Conservation (phyloP, 2,113 vertebrate genomes). For the Gobio gobio region DNA sequence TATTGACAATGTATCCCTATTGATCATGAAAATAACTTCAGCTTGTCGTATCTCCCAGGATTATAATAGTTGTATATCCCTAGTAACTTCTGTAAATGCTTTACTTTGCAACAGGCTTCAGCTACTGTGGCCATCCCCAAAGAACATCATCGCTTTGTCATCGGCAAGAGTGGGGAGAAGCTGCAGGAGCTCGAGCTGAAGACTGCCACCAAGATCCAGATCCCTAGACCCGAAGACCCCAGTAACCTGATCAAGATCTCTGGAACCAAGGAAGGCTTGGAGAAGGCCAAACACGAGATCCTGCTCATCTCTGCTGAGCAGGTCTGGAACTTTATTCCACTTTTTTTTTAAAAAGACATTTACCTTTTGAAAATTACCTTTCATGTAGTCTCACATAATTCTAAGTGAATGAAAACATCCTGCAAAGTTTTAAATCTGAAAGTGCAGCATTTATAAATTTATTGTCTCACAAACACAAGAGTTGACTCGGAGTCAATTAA, state of each 20-base stretch:
- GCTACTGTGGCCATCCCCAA: constrained; percentile 96
- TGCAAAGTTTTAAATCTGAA: too few species aligned
- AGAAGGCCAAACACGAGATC: constrained; percentile 98
- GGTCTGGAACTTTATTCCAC: constrained; percentile 70
- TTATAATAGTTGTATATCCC: neutral
- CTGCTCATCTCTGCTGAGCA: constrained; percentile 97
- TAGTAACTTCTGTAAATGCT: neutral
- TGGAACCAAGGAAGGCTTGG: constrained; percentile 97
- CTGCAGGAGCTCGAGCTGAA: constrained; percentile 98
- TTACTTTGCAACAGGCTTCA: constrained; percentile 80
- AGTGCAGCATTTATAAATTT: too few species aligned
- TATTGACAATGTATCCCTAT: neutral
- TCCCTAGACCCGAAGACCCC: constrained; percentile 95
- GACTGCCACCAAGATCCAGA: constrained; percentile 99
- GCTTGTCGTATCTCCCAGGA: neutral
- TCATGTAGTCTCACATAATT: too few species aligned
- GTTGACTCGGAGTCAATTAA: too few species aligned
- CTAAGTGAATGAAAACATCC: too few species aligned
- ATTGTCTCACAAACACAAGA: too few species aligned
- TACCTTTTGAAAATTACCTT: too few species aligned
- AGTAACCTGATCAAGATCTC: constrained; percentile 99
- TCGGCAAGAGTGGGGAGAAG: constrained; percentile 98
- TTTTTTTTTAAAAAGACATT: neutral
- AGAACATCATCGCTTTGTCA: constrained; percentile 98
- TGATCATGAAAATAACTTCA: neutral